Percentiles rank a stretch among this genome's conserved stretches.
phyloP scores from a whole-genome alignment of 1,140 invertebrate genomes.

The Bactericera cockerelli region DNA sequence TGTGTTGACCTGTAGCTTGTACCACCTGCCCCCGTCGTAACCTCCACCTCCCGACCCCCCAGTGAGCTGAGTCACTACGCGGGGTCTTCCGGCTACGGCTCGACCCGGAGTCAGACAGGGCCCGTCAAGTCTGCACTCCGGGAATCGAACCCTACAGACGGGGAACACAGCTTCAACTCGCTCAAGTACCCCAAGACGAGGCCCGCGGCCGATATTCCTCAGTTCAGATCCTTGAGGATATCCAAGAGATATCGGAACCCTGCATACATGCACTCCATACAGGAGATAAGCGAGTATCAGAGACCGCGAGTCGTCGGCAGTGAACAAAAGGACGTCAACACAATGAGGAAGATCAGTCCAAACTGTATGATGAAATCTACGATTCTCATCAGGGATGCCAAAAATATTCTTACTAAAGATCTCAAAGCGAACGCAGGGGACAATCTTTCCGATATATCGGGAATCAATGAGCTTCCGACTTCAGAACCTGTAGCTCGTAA shows the following conservation, averaged over 20 bases:
- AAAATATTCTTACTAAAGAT: not conserved
- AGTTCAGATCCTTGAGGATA: conserved; percentile 20
- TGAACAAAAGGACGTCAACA: conserved; percentile 21
- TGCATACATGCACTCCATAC: conserved; percentile 32
- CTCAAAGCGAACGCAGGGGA: not conserved
- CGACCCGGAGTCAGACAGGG: conserved; percentile 37
- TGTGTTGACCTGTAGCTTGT: conserved; percentile 11
- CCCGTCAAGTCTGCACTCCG: conserved; percentile 9
- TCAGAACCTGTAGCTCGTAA: not conserved
- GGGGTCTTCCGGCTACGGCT: conserved; percentile 41
- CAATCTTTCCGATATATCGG: conserved; percentile 6
- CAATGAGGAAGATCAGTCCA: conserved; percentile 6
- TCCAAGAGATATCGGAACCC: conserved; percentile 24
- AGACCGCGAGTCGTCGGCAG: conserved; percentile 21
- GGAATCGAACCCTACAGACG: conserved; percentile 28
- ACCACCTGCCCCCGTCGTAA: not conserved
- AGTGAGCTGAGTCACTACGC: conserved; percentile 32
- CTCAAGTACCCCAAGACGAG: conserved; percentile 2
- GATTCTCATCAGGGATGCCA: not conserved
- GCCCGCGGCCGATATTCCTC: conserved; percentile 17
- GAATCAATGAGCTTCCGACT: not conserved
- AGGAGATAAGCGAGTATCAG: conserved; percentile 29
- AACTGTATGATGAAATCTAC: not conserved
- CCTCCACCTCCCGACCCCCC: conserved; percentile 25
- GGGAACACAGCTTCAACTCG: not conserved